Evolutionary conservation across 2,113 vertebrate species (phyloP).

Genomic region (Pangasianodon hypophthalmus): DNA sequence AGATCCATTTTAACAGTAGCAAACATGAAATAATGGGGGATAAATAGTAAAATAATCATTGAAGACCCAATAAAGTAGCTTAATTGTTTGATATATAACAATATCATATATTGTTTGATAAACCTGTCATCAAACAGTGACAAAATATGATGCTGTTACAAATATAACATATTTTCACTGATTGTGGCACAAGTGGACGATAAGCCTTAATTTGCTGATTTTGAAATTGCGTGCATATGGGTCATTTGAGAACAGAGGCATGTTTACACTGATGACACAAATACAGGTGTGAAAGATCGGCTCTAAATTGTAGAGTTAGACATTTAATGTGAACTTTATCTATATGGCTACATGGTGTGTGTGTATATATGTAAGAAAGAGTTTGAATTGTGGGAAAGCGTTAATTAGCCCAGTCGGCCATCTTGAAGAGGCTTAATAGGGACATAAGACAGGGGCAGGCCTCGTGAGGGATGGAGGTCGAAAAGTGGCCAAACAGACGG

Average conservation of each 20-base stretch:
- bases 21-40: neutral
- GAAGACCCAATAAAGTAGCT: neutral
- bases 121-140: neutral
- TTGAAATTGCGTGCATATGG: neutral
- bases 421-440: conserved; percentile 73
- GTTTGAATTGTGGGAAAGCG: conserved; percentile 37
- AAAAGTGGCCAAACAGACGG: conserved; percentile 68
- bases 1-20: neutral
- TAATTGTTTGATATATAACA: neutral
- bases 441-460: conserved; percentile 71
- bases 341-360: neutral
- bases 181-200: neutral
- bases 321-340: conserved; percentile 21
- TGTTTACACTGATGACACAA: neutral
- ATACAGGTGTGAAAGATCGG: neutral
- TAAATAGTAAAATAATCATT: neutral
- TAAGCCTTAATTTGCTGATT: neutral
- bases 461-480: conserved; percentile 73
- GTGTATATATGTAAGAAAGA: conserved; percentile 30
- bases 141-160: neutral
- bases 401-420: conserved; percentile 72
- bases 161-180: neutral
- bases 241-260: neutral
- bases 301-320: neutral
- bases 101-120: no score